Evolutionary conservation across 2,888 invertebrate species (phyloP), one percentile per base, ranked within the genome.

Genomic region (Synanthedon vespiformis): DNA sequence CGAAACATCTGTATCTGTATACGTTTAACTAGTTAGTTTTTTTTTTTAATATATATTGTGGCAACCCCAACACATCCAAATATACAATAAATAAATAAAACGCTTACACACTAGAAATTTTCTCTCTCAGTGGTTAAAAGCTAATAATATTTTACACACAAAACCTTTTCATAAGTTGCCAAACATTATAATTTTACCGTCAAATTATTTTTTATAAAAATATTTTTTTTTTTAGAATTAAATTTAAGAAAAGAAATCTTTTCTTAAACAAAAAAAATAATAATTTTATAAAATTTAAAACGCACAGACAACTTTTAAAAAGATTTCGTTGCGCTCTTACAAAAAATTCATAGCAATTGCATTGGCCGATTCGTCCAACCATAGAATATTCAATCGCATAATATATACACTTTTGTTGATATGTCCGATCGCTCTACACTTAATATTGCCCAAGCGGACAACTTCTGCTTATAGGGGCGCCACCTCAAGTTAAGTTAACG

Each of bases 61-160:
- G 77, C 81, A 81, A 79, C 77, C 73, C 69, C 70, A 70, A 67
- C 68, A 72, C 71, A 56, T 63, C 65, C 70, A 67, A 16, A 56
- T 63, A 57, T 10, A n/a, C n/a, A n/a, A n/a, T n/a, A n/a, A 34
- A 34, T 60, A 62, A 67, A 70, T 65, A 67, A 72, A 74, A 75
- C 65, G 64, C 77, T 84, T 80, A 81, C 67, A 81, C 67, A 67
- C 76, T 80, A 80, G 27, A 73, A 74, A 77, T 76, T 67, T 77
- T 85, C 82, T 85, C 85, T 85, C 85, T 84, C 82, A 70, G 66
- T 79, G 66, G 65, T 76, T 77, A 76, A 64, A 61, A 75, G 74
- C 77, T 77, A 70, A 55, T 77, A 70, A 55, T 52, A 53, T 54
- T 44, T 52, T 47, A 34, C 34, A 34, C 8, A 6, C 34, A 10